phyloP scores from a whole-genome alignment of 2,888 invertebrate genomes.

The Ephialtes manifestator region DNA sequence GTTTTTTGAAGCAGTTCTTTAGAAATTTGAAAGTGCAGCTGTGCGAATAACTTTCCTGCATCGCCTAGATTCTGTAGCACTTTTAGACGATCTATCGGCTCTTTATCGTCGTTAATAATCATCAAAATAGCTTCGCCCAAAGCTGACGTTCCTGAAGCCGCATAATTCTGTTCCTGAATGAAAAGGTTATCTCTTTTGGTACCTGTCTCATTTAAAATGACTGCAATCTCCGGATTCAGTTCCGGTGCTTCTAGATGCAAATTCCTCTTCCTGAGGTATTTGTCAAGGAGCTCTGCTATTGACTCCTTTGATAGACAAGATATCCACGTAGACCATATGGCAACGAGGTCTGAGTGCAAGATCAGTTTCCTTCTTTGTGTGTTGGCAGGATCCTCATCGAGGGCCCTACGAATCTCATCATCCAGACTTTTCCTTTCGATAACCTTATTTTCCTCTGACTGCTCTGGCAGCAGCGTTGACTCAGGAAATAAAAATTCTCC shows the following conservation, averaged over 20 bases:
- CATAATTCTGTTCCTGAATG: conserved; percentile 59
- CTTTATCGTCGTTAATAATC: conserved; percentile 46
- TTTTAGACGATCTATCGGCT: conserved; percentile 44
- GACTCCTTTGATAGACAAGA: conserved; percentile 58
- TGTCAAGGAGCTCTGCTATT: conserved; percentile 50
- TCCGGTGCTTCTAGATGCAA: no score
- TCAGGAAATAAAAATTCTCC: no score
- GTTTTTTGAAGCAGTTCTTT: conserved; percentile 59
- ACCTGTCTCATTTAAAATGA: conserved; percentile 56
- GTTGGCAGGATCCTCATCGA: conserved; percentile 62
- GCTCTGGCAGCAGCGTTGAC: not conserved
- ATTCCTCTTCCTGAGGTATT: no score
- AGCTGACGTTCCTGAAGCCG: conserved; percentile 62
- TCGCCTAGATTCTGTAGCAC: conserved; percentile 53
- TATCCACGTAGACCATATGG: conserved; percentile 57
- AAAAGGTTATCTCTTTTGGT: conserved; percentile 63
- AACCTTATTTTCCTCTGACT: not conserved
- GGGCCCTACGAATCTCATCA: conserved; percentile 45
- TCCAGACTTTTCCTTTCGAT: conserved; percentile 43
- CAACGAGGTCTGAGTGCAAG: conserved; percentile 57
- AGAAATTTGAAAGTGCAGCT: conserved; percentile 52
- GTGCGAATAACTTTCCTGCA: conserved; percentile 48
- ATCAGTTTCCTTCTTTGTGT: conserved; percentile 46
- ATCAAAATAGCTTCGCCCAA: conserved; percentile 61
- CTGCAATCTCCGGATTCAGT: conserved; percentile 64